Conservation (phyloP, 2,888 invertebrate genomes). For the Lasius platythorax region DNA sequence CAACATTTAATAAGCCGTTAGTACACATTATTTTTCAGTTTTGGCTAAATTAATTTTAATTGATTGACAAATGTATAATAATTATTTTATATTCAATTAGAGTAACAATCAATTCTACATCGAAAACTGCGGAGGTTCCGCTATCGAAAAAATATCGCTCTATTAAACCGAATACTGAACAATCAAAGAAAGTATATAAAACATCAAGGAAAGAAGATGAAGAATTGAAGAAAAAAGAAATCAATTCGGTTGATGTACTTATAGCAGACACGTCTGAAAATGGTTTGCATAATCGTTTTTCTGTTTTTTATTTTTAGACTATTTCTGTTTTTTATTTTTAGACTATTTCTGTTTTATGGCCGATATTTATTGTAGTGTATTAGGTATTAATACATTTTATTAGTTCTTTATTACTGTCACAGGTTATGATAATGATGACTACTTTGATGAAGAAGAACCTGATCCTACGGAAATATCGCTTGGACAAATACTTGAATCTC, state of each 20-base stretch:
- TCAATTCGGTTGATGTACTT: conserved; percentile 6
- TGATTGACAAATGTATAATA: neutral
- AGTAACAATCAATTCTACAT: neutral
- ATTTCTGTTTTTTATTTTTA: neutral
- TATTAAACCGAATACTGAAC: conserved; percentile 42
- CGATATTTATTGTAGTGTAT: neutral
- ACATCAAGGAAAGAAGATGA: conserved; percentile 14
- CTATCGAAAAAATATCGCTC: conserved; percentile 41
- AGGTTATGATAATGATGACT: conserved; percentile 79
- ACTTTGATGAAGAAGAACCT: conserved; percentile 81
- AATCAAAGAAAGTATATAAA: conserved; percentile 30
- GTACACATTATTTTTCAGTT: conserved; percentile 32
- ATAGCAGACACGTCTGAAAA: conserved; percentile 61
- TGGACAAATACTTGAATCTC: conserved; percentile 85
- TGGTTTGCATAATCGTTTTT: conserved; percentile 52
- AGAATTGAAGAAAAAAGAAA: conserved; percentile 33
- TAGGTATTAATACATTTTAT: conserved; percentile 1
- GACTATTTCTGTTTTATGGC: neutral
- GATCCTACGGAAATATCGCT: conserved; percentile 81
- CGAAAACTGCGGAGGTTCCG: conserved; percentile 25
- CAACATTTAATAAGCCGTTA: conserved; percentile 61
- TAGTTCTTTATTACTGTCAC: conserved; percentile 10
- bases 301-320: neutral
- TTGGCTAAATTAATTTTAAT: neutral
- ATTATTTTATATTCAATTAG: conserved; percentile 10